phyloP scores from a whole-genome alignment of 2,797 vertebrate genomes.

The Hafferia zeledoni region DNA sequence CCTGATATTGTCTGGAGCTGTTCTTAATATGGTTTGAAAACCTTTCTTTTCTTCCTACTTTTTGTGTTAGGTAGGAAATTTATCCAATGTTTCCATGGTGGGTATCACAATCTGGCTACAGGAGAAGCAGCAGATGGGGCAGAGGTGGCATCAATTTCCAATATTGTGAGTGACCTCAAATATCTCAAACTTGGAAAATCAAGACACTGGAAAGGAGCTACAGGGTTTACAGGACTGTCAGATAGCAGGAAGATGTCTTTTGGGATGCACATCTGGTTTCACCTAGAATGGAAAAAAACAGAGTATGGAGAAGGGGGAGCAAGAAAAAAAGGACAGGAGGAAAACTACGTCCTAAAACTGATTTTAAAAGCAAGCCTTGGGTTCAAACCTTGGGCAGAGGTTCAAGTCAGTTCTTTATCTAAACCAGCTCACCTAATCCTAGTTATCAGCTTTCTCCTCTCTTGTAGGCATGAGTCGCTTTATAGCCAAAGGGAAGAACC shows the following conservation, averaged over 20 bases:
- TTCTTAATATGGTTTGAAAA: not conserved
- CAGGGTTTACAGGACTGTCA: not conserved
- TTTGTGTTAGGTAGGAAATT: not conserved
- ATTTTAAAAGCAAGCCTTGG: not conserved
- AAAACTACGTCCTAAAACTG: not conserved
- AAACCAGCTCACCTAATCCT: conserved; percentile 33
- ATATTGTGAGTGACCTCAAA: not conserved
- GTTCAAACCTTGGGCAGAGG: conserved; percentile 61
- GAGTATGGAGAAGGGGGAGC: not conserved
- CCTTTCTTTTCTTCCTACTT: not conserved
- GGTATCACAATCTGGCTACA: not conserved
- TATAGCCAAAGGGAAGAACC: conserved; percentile 56
- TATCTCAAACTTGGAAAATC: not conserved
- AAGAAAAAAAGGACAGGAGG: not conserved
- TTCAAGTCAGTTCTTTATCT: conserved; percentile 50
- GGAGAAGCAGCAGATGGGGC: not conserved
- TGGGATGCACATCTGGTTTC: not conserved
- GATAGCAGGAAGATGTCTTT: accelerated
- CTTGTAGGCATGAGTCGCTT: not conserved
- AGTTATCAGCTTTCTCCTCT: conserved; percentile 41
- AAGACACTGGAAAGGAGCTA: not conserved
- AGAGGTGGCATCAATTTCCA: not conserved
- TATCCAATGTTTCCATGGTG: not conserved
- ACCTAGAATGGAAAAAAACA: not conserved
- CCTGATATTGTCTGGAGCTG: not conserved